Evolutionary conservation across 2,113 vertebrate genomes (phyloP), one percentile per base, ranked within the genome.

Genomic region (Campylorhamphus procurvoides): DNA sequence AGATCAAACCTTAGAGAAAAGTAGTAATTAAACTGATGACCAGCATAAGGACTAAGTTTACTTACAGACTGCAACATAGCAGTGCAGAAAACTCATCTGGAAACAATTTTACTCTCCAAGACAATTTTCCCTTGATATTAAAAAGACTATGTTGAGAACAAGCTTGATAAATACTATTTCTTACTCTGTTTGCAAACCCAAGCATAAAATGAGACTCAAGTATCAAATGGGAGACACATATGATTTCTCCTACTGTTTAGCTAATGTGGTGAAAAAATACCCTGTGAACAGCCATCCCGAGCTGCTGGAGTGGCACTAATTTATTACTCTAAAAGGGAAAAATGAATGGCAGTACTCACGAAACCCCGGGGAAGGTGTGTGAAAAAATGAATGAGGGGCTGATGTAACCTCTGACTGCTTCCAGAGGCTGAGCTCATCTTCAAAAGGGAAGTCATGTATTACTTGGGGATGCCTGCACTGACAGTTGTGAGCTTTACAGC

Each of bases 21-120:
- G 79, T 89, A 42, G 58, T 94, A 92, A 94, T 92, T 96, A 81
- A 82, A 73, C 50, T 90, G 83, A 68, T 88, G 89, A 90, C 87
- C 60, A 31, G 15, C 40, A 8, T 63, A 63, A 87, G 81, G 93
- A 24, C 67, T 72, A 92, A 90, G 50, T 97, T 96, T 94, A 76
- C 56, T 94, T 95, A 93, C 66, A 94, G 67, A 83, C 71, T 80
- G 85, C 66, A 87, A 40, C 69, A 60, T 71, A 95, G 78, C 96
- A 95, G 83, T 73, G 56, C 71, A 96, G 84, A 95, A 97, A 97
- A 52, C 91, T 97, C 96, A 97, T 89, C 97, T 97, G 94, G 87
- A 95, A 78, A 95, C 72, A 96, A 93, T 89, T 97, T 85, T 97
- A 96, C 96, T 97, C 96, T 96, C 47, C 82, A 89, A 87, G 74